phyloP scores from a whole-genome alignment of 2,888 invertebrate species.

The Eupithecia inturbata region DNA sequence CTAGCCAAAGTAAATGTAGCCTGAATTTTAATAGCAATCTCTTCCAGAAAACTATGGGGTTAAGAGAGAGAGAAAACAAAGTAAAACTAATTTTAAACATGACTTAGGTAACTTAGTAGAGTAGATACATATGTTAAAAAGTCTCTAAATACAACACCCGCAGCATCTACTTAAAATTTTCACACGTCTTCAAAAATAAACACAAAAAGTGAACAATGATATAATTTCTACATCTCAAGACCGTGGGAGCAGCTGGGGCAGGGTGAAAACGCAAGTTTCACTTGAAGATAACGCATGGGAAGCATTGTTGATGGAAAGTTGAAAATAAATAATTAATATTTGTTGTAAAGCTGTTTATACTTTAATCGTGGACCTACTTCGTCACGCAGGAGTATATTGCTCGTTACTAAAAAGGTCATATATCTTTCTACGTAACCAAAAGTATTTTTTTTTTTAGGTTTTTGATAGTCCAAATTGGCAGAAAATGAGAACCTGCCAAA shows the following conservation, averaged over 20 bases:
- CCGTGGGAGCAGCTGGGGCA: slow-evolving; percentile 57
- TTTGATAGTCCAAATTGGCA: no score
- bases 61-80: no score
- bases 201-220: slow-evolving; percentile 41
- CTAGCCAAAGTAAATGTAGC: no score
- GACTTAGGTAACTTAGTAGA: no score
- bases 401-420: background rate
- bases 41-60: no score
- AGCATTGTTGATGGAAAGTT: slow-evolving; percentile 68
- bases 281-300: slow-evolving; percentile 69
- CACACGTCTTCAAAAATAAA: slow-evolving; percentile 45
- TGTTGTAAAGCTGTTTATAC: slow-evolving; percentile 10
- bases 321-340: slow-evolving; percentile 41
- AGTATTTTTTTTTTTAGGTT: no score
- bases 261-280: slow-evolving; percentile 71
- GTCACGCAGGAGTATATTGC: background rate
- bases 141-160: no score
- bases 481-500: no score
- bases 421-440: background rate
- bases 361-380: background rate
- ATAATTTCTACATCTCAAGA: slow-evolving; percentile 66
- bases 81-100: no score
- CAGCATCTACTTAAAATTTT: slow-evolving; percentile 16
- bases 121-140: no score
- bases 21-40: no score